Conservation (phyloP, 2,113 vertebrate genomes). For the Grus americana region DNA sequence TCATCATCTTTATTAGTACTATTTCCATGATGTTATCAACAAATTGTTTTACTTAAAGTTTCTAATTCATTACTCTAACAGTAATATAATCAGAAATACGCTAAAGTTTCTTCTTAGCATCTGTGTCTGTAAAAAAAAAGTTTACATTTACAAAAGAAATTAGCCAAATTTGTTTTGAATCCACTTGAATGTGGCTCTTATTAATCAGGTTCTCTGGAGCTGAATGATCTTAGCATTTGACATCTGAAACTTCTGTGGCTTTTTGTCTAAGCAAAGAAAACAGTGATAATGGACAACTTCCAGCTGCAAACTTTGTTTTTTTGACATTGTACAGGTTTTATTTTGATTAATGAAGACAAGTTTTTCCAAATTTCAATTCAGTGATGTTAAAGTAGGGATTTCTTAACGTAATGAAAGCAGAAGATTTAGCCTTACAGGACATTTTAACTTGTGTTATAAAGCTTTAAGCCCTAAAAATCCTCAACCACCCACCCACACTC, state of each 20-base stretch:
- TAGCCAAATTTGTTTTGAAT: neutral
- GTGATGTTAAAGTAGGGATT: neutral
- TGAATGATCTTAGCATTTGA: slow-evolving; percentile 58
- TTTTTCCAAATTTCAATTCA: slow-evolving; percentile 24
- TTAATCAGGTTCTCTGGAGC: slow-evolving; percentile 47
- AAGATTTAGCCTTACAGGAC: slow-evolving; percentile 22
- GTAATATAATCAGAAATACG: neutral
- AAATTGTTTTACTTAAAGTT: neutral
- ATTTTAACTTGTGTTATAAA: slow-evolving; percentile 8
- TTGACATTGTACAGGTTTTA: slow-evolving; percentile 57
- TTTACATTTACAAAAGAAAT: slow-evolving; percentile 32
- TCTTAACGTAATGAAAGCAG: slow-evolving; percentile 4
- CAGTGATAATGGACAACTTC: slow-evolving; percentile 70
- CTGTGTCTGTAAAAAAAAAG: neutral
- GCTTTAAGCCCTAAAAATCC: slow-evolving; percentile 27
- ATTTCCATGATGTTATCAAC: neutral
- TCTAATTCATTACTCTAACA: neutral
- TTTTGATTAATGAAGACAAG: slow-evolving; percentile 63
- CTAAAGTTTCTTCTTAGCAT: neutral
- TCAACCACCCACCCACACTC: neutral
- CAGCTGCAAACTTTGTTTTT: slow-evolving; percentile 62
- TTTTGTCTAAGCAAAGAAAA: slow-evolving; percentile 73
- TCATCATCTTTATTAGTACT: neutral
- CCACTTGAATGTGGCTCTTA: neutral
- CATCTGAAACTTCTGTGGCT: slow-evolving; percentile 61